Evolutionary conservation across 2,113 vertebrate genomes (phyloP).

Genomic region (Macrotus californicus): DNA sequence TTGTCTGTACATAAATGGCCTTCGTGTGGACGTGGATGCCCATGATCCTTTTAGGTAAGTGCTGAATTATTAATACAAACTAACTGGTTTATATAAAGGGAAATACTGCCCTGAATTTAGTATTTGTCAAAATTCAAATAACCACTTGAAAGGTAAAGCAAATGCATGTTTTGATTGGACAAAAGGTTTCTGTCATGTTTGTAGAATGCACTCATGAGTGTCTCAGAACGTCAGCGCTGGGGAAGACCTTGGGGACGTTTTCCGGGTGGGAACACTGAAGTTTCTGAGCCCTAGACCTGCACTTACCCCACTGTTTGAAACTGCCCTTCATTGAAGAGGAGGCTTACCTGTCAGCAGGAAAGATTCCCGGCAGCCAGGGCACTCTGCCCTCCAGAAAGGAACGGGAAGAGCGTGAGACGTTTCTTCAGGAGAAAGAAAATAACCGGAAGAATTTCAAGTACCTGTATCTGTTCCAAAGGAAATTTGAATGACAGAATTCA

Average conservation of each 20-base stretch:
- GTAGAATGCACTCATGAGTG: not conserved
- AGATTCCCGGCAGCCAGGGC: not conserved
- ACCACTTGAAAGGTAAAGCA: not conserved
- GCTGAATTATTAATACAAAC: not conserved
- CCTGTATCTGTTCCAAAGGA: not conserved
- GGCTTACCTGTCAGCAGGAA: not conserved
- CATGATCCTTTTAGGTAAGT: slow-evolving; percentile 93
- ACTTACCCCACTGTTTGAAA: not conserved
- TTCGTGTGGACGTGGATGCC: slow-evolving; percentile 88
- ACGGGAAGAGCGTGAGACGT: not conserved
- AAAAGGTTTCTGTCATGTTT: not conserved
- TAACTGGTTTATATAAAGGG: not conserved
- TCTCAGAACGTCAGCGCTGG: not conserved
- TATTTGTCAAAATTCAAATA: slow-evolving; percentile 20
- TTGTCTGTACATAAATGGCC: slow-evolving; percentile 92
- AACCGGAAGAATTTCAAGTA: not conserved
- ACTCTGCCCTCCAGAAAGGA: not conserved
- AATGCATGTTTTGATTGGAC: not conserved
- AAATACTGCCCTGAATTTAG: not conserved
- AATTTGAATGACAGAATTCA: not conserved
- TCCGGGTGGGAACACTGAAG: not conserved
- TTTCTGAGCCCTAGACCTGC: not conserved
- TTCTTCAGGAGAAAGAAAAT: not conserved
- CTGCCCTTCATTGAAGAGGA: not conserved
- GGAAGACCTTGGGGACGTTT: not conserved